Evolutionary conservation across 2,113 vertebrate species (phyloP).

Genomic region (Panthera uncia): DNA sequence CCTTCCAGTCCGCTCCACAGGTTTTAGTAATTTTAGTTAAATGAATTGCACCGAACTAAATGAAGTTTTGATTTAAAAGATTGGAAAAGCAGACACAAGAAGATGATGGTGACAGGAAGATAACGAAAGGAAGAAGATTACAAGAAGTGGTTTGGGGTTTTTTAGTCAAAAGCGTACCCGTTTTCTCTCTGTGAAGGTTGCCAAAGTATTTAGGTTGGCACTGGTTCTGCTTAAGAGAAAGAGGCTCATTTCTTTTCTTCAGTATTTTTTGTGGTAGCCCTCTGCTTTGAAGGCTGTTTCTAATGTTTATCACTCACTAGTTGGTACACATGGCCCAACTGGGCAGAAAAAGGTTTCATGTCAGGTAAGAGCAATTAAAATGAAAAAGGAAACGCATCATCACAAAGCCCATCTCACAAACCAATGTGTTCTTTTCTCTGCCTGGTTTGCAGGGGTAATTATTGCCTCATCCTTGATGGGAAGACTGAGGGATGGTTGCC

Average conservation of each 20-base stretch:
- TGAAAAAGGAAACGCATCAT: neutral
- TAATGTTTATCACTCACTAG: neutral
- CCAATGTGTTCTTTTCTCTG: neutral
- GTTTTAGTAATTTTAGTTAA: neutral
- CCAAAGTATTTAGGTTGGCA: conserved; percentile 57
- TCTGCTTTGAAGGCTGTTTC: conserved; percentile 55
- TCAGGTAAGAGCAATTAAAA: conserved; percentile 48
- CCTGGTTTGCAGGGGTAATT: neutral
- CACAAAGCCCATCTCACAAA: neutral
- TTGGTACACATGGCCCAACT: neutral
- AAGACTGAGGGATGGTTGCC: neutral
- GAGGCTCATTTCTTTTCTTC: conserved; percentile 4
- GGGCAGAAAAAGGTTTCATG: neutral
- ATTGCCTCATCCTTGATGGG: neutral
- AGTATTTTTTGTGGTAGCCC: neutral
- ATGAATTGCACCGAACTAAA: neutral
- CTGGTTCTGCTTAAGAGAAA: conserved; percentile 46
- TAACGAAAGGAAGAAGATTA: conserved; percentile 60
- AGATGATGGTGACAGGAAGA: conserved; percentile 32
- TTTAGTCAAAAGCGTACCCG: conserved; percentile 58
- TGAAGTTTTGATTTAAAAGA: conserved; percentile 73
- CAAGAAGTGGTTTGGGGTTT: conserved; percentile 9
- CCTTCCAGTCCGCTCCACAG: neutral
- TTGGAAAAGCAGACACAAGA: conserved; percentile 71
- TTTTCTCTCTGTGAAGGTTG: conserved; percentile 55